Evolutionary conservation across 1,140 invertebrate species (phyloP).

Genomic region (Magallana ariakensis): DNA sequence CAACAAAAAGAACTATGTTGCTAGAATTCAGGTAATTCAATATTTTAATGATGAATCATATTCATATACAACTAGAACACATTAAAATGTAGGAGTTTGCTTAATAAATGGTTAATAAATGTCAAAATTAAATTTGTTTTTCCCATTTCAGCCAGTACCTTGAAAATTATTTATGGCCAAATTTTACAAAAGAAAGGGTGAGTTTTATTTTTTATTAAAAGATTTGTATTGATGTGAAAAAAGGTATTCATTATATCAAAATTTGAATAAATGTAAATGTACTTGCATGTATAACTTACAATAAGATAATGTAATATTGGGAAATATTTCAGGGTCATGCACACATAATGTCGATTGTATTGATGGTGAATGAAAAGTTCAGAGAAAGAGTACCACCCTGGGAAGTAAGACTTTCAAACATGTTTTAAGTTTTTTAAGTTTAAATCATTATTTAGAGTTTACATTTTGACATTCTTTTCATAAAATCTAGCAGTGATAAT

Average conservation of each 20-base stretch:
- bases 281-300: no score
- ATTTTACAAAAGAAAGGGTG: slow-evolving; percentile 85
- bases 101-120: no score
- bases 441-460: background rate
- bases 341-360: slow-evolving; percentile 96
- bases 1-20: slow-evolving; percentile 94
- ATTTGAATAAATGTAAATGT: background rate
- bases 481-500: no score
- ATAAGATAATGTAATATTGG: no score
- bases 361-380: slow-evolving; percentile 99
- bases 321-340: slow-evolving; percentile 77
- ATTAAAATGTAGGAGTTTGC: no score
- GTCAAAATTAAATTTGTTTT: background rate
- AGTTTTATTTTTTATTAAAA: slow-evolving; percentile 20
- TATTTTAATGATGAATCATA: background rate
- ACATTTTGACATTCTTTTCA: no score
- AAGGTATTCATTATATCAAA: no score
- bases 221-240: no score
- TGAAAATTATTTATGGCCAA: slow-evolving; percentile 98
- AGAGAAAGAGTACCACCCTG: slow-evolving; percentile 97
- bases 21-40: slow-evolving; percentile 88
- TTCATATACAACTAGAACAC: background rate
- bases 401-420: slow-evolving; percentile 83
- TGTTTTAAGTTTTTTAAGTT: background rate
- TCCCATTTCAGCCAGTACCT: slow-evolving; percentile 89